phyloP scores from a whole-genome alignment of 1,140 invertebrate species.

The Drosophila mayri region DNA sequence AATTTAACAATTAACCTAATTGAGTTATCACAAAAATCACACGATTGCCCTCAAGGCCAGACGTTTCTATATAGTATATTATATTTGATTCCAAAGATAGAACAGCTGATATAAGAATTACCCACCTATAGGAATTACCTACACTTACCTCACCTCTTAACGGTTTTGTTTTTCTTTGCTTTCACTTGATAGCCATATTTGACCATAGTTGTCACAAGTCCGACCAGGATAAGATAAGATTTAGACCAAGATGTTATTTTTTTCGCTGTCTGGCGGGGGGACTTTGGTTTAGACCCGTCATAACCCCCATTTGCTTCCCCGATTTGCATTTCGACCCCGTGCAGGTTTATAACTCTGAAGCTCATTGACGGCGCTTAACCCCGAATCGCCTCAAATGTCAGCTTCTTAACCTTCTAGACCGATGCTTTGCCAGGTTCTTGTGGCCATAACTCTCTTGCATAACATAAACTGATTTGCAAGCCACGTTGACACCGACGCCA shows the following conservation, averaged over 20 bases:
- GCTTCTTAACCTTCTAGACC: slow-evolving; percentile 52
- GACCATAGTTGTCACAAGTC: slow-evolving; percentile 11
- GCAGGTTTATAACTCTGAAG: slow-evolving; percentile 28
- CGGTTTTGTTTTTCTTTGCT: background rate
- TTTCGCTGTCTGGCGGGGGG: slow-evolving; percentile 15
- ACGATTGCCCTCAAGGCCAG: slow-evolving; percentile 20
- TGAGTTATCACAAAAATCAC: slow-evolving; percentile 8
- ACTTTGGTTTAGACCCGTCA: background rate
- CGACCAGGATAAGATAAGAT: slow-evolving; percentile 35
- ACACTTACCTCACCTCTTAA: background rate
- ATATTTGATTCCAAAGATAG: slow-evolving; percentile 27
- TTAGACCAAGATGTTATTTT: slow-evolving; percentile 1
- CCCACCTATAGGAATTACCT: slow-evolving; percentile 23
- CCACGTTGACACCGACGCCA: slow-evolving; percentile 48
- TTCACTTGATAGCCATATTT: slow-evolving; percentile 27
- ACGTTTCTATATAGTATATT: slow-evolving; percentile 11
- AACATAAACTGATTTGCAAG: slow-evolving; percentile 53
- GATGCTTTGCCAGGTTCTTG: slow-evolving; percentile 28
- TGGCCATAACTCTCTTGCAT: slow-evolving; percentile 62
- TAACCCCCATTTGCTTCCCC: background rate
- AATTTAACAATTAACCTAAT: background rate
- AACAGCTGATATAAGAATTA: slow-evolving; percentile 3
- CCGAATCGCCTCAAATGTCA: slow-evolving; percentile 65
- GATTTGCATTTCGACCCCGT: background rate
- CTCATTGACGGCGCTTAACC: slow-evolving; percentile 37